Evolutionary conservation across 1,140 invertebrate genomes (phyloP).

Genomic region (Myzus persicae): DNA sequence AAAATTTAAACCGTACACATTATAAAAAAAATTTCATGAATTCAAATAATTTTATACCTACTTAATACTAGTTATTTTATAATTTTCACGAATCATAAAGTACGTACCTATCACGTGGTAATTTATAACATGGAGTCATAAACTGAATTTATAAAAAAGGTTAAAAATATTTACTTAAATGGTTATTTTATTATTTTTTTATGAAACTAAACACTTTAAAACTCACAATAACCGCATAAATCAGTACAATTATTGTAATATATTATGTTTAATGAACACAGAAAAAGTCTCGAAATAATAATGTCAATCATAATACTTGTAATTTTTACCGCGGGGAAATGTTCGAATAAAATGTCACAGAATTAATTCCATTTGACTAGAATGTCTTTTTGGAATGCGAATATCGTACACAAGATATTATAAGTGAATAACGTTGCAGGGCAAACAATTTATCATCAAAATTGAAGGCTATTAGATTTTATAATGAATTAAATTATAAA

Average conservation of each 20-base stretch:
- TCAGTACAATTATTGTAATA: background rate
- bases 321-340: background rate
- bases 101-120: too few species aligned
- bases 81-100: too few species aligned
- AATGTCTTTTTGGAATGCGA: background rate
- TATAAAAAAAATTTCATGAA: background rate
- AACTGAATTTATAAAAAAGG: background rate
- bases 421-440: background rate
- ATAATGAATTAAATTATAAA: constrained; percentile 33
- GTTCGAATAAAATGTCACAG: background rate
- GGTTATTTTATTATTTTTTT: background rate
- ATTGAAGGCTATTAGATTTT: background rate
- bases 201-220: background rate
- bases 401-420: background rate
- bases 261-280: background rate
- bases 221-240: background rate
- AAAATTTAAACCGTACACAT: background rate
- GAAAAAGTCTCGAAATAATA: background rate
- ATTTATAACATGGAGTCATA: background rate
- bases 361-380: background rate
- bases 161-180: background rate
- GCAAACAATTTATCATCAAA: background rate
- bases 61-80: too few species aligned
- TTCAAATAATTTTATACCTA: too few species aligned
- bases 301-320: background rate